Percentiles rank a stretch among this genome's conserved stretches.
phyloP scores from a whole-genome alignment of 92 coral and sea anemone species.

The Epizoanthus illoricatus region DNA sequence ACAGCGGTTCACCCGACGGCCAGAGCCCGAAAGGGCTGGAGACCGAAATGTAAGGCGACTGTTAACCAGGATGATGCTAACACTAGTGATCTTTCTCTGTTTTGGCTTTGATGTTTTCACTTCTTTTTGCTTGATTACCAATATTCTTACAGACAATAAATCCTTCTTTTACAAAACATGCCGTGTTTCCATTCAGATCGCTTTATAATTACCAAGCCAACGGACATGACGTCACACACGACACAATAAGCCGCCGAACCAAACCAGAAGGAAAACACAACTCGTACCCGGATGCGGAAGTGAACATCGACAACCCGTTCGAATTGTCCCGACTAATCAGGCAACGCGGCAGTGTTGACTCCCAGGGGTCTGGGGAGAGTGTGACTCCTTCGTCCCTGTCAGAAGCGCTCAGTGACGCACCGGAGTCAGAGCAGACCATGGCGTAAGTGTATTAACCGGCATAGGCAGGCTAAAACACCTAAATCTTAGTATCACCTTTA shows the following conservation, averaged over 20 bases:
- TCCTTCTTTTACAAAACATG: not conserved
- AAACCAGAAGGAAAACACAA: constrained; percentile 18
- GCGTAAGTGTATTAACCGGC: constrained; percentile 46
- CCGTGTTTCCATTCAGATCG: not conserved
- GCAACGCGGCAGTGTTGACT: constrained; percentile 43
- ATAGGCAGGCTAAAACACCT: no score
- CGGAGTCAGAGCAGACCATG: constrained; percentile 51
- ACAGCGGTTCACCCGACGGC: constrained; percentile 83
- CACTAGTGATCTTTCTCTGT: no score
- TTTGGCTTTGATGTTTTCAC: no score
- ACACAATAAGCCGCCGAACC: not conserved
- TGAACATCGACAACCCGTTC: not conserved
- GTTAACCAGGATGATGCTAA: no score
- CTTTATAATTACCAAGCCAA: constrained; percentile 35
- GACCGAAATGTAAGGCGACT: constrained; percentile 54
- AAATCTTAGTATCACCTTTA: no score
- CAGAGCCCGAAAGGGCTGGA: constrained; percentile 78
- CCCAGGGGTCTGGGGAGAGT: constrained; percentile 41
- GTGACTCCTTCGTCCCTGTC: constrained; percentile 47
- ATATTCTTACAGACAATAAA: no score
- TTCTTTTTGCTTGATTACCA: no score
- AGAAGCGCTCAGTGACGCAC: constrained; percentile 34
- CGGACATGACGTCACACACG: constrained; percentile 28
- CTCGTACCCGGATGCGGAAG: not conserved
- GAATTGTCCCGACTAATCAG: constrained; percentile 28